Evolutionary conservation across 1,140 invertebrate genomes (phyloP).

Genomic region (Bacillus rossius): DNA sequence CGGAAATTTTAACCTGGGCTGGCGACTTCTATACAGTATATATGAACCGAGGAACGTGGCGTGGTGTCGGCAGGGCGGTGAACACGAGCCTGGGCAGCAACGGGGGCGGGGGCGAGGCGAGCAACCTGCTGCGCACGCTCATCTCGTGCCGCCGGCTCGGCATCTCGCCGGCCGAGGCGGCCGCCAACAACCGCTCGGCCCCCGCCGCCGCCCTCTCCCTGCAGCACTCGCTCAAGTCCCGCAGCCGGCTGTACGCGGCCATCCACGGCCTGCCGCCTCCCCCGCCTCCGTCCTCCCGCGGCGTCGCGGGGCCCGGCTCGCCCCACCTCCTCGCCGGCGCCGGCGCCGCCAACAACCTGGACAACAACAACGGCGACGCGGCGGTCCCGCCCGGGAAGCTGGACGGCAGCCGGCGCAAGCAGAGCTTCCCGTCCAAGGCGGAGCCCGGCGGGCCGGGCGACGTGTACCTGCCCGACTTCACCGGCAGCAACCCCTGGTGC

Average conservation of each 20-base stretch:
- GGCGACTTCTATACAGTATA: too few species aligned
- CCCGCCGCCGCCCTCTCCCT: slow-evolving; percentile 11
- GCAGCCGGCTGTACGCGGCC: slow-evolving; percentile 38
- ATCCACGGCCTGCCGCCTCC: neutral
- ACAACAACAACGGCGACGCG: neutral
- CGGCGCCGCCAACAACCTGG: slow-evolving; percentile 18
- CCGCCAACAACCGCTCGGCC: neutral
- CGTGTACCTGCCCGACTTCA: slow-evolving; percentile 34
- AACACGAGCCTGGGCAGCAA: neutral
- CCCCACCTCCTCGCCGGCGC: slow-evolving; percentile 28
- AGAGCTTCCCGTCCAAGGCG: slow-evolving; percentile 62
- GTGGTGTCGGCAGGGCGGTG: neutral
- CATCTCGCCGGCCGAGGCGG: slow-evolving; percentile 27
- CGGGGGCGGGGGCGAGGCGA: slow-evolving; percentile 52
- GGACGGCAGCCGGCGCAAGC: slow-evolving; percentile 59
- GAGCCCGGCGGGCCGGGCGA: slow-evolving; percentile 32
- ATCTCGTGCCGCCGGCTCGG: slow-evolving; percentile 67
- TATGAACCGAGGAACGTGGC: too few species aligned
- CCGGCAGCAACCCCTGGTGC: slow-evolving; percentile 37
- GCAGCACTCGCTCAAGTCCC: slow-evolving; percentile 23
- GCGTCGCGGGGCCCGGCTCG: slow-evolving; percentile 29
- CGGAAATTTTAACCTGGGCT: too few species aligned
- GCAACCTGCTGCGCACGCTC: slow-evolving; percentile 61
- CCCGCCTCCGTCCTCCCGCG: neutral
- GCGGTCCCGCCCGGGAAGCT: slow-evolving; percentile 30